phyloP scores from a whole-genome alignment of 2,888 invertebrate genomes.

The Chalcis sispes region DNA sequence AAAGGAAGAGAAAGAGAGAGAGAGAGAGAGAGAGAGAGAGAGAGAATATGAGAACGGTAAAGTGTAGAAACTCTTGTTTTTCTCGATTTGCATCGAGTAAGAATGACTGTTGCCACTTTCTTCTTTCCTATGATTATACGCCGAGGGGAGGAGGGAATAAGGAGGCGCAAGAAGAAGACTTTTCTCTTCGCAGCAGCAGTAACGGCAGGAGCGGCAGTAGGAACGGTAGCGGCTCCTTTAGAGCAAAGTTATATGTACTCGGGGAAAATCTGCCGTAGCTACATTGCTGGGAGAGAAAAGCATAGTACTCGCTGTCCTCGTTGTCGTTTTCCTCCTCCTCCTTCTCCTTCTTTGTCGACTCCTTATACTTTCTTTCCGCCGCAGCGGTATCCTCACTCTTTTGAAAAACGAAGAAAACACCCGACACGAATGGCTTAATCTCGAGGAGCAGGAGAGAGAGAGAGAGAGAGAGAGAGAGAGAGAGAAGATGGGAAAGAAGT shows the following conservation, averaged over 20 bases:
- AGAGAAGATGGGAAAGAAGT: too few relatives aligned
- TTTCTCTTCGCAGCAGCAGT: background rate
- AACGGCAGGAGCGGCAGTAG: too few relatives aligned
- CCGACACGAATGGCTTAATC: constrained; percentile 39
- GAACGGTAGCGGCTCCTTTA: constrained; percentile 11
- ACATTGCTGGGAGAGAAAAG: background rate
- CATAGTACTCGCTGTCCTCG: too few relatives aligned
- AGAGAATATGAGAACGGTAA: too few relatives aligned
- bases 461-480: too few relatives aligned
- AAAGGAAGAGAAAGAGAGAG: background rate
- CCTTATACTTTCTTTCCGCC: too few relatives aligned
- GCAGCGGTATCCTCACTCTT: constrained; percentile 3
- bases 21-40: background rate
- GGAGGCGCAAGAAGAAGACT: constrained; percentile 10
- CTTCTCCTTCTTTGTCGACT: constrained; percentile 1
- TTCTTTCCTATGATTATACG: constrained; percentile 42
- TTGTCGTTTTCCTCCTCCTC: constrained; percentile 28
- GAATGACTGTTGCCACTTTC: constrained; percentile 54
- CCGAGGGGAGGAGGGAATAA: background rate
- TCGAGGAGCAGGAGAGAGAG: too few relatives aligned
- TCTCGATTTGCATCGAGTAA: constrained; percentile 53
- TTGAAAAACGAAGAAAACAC: constrained; percentile 39
- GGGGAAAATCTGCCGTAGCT: constrained; percentile 24
- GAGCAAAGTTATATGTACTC: constrained; percentile 46
- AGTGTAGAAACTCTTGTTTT: constrained; percentile 48